Conservation (phyloP, 2,888 invertebrate species). For the Catocala nupta region DNA sequence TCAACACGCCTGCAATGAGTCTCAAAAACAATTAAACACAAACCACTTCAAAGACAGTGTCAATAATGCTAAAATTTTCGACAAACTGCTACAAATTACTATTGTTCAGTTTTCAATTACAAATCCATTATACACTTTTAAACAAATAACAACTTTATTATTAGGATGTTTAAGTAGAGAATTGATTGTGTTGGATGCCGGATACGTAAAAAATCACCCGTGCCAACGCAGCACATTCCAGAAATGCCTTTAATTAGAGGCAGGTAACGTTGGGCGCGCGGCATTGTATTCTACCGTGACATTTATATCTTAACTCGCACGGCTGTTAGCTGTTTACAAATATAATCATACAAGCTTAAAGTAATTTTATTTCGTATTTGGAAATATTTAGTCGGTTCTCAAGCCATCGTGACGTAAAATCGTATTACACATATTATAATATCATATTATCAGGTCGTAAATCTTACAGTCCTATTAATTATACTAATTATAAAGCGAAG, state of each 20-base stretch:
- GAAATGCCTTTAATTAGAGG: conserved; percentile 67
- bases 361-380: too few species aligned
- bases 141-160: conserved; percentile 25
- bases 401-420: too few species aligned
- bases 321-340: conserved; percentile 22
- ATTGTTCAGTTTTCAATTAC: conserved; percentile 46
- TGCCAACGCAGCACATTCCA: conserved; percentile 70
- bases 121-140: conserved; percentile 16
- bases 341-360: conserved; percentile 17
- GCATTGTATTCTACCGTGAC: conserved; percentile 34
- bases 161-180: conserved; percentile 34
- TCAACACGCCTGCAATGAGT: conserved; percentile 22
- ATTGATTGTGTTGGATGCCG: conserved; percentile 28
- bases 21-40: conserved; percentile 31
- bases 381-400: too few species aligned
- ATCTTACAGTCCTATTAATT: too few species aligned
- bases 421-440: too few species aligned
- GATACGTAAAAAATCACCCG: conserved; percentile 49
- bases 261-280: conserved; percentile 56
- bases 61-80: conserved; percentile 40
- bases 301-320: conserved; percentile 50
- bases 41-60: conserved; percentile 38
- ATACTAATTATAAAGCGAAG: too few species aligned
- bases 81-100: conserved; percentile 45
- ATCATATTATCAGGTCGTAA: too few species aligned